These are phyloP conservation scores for Plemyria rubiginata DNA, from an alignment of 2,888 invertebrate genomes.

Conservation along the genomic window DNA sequence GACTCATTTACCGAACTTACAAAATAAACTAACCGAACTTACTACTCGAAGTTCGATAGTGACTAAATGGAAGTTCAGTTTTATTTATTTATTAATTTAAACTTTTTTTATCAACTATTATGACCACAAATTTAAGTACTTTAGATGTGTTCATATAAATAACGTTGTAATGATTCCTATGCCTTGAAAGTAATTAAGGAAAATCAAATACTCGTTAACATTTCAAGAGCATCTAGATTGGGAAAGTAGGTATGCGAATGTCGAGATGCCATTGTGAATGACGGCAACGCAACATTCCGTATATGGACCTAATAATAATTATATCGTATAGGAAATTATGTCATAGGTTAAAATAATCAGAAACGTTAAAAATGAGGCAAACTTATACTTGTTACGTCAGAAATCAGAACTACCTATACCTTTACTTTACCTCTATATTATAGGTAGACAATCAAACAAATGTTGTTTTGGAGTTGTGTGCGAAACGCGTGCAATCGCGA, in stretches of 20 bases:
- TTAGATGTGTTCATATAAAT: neutral
- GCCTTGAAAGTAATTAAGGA: conserved; percentile 2
- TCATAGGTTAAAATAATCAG: neutral
- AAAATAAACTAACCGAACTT: neutral
- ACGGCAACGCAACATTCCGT: neutral
- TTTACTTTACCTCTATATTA: too few relatives aligned
- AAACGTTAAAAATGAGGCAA: neutral
- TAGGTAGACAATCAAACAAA: conserved; percentile 2
- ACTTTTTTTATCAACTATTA: too few relatives aligned
- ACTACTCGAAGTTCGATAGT: neutral
- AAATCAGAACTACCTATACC: too few relatives aligned
- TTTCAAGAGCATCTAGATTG: conserved; percentile 24
- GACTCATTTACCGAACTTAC: neutral
- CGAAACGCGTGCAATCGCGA: conserved; percentile 57
- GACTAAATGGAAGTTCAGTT: neutral
- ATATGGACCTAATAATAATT: neutral
- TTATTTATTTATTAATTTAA: neutral
- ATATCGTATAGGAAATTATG: neutral
- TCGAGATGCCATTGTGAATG: conserved; percentile 5
- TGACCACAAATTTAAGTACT: too few relatives aligned
- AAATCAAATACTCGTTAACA: conserved; percentile 10
- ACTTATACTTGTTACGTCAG: too few relatives aligned
- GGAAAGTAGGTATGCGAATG: conserved; percentile 10
- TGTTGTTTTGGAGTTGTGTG: conserved; percentile 44
- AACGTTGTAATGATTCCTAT: neutral